Percentiles rank a stretch among this genome's conserved stretches.
Conservation (phyloP, 2,888 invertebrate genomes). For the Meganola albula region DNA sequence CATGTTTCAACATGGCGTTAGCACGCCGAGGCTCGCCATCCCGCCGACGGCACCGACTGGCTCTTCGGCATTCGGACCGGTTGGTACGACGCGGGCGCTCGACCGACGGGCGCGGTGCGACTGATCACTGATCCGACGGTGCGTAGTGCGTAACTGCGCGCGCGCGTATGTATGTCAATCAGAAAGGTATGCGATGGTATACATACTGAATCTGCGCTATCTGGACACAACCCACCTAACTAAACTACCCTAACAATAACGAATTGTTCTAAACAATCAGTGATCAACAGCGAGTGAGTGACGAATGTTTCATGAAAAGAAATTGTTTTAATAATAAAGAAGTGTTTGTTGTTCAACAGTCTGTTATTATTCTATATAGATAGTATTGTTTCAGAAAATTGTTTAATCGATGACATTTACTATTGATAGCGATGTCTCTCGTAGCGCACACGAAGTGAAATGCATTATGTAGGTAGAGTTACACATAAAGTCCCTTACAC, state of each 20-base stretch:
- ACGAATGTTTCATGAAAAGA: too few species aligned
- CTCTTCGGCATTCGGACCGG: conserved; percentile 59
- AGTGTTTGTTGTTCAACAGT: too few species aligned
- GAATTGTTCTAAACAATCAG: conserved; percentile 30
- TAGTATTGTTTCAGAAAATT: too few species aligned
- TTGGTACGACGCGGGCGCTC: conserved; percentile 42
- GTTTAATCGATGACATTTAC: too few species aligned
- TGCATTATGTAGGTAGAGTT: too few species aligned
- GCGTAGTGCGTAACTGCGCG: conserved; percentile 41
- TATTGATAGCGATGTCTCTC: too few species aligned
- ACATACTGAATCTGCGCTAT: conserved; percentile 11
- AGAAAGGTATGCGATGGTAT: conserved; percentile 32
- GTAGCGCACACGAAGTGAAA: too few species aligned
- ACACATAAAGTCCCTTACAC: too few species aligned
- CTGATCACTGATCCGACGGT: conserved; percentile 33
- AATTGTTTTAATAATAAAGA: too few species aligned
- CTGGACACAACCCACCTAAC: conserved; percentile 25
- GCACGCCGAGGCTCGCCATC: conserved; percentile 64
- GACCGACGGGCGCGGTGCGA: conserved; percentile 49
- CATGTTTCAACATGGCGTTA: conserved; percentile 84
- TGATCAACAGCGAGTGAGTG: conserved; percentile 18
- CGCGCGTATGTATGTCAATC: conserved; percentile 62
- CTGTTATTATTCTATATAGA: too few species aligned
- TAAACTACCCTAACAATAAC: conserved; percentile 44
- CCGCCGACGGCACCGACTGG: conserved; percentile 66